These are phyloP conservation scores for Osmoderma eremita DNA, from an alignment of 2,888 invertebrate species.

Conservation along the genomic window DNA sequence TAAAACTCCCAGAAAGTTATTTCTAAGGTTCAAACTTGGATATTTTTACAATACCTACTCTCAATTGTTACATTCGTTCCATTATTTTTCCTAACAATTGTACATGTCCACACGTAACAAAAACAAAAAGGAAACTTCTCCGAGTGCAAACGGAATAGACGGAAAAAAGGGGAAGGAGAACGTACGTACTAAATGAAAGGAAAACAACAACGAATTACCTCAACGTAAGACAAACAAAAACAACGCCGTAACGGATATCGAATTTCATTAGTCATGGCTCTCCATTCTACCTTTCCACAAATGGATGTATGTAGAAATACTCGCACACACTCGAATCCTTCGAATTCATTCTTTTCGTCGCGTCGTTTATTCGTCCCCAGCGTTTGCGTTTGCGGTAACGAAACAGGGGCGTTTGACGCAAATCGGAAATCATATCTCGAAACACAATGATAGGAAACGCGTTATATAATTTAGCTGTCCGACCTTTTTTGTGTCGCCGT, in stretches of 20 bases:
- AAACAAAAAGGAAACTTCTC: conserved; percentile 11
- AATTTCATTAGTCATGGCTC: conserved; percentile 21
- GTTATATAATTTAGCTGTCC: conserved; percentile 11
- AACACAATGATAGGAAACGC: conserved; percentile 15
- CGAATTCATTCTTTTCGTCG: no score
- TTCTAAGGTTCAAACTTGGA: no score
- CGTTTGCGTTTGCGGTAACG: background rate
- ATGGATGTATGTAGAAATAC: no score
- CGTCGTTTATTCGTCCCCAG: no score
- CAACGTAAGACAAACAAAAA: conserved; percentile 23
- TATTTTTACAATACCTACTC: no score
- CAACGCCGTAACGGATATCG: conserved; percentile 13
- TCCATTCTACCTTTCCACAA: background rate
- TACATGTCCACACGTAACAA: background rate
- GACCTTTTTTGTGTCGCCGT: conserved; percentile 10
- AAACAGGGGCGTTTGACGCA: conserved; percentile 8
- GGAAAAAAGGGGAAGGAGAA: background rate
- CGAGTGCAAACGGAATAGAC: background rate
- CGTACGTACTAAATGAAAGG: conserved; percentile 27
- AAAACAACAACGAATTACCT: conserved; percentile 19
- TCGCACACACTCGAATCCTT: no score
- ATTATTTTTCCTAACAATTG: no score
- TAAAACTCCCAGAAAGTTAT: no score
- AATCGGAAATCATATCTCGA: conserved; percentile 20
- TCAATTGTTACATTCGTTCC: no score